Base-by-base conservation (phyloP, 2,797 vertebrate genomes). In the Siniperca undulata region DNA sequence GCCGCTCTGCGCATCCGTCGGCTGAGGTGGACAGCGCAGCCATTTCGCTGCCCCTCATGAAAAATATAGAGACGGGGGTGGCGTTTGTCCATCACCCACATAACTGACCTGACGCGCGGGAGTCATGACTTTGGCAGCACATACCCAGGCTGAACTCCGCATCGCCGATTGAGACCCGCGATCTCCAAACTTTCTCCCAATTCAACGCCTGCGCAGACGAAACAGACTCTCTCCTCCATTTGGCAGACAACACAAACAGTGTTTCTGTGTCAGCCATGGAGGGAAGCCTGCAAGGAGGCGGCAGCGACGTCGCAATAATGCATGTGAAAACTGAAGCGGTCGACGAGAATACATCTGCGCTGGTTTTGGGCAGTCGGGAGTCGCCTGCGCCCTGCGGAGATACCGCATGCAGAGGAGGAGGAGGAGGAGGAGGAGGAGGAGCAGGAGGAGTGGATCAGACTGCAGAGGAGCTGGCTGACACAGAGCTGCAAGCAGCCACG, bases 1-100 rank as follows among this genome's bases (percentile, higher is more conserved):
- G 94, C 86, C 91, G 94, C 93, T 58, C 93, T 96, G 95, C 95
- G 95, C 96, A 96, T 94, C 92, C 92, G 89, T 81, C 82, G 69
- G 81, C 86, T 46, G 61, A 77, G 59, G 84, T 44, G 88, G 84
- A 86, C 88, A 90, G 84, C 91, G 95, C 95, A 95, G 95, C 95
- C 96, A 95, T 96, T 95, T 93, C 88, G 83, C 82, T 72, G 67
- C 74, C 68, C 69, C 77, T 44, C 66, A 16, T 59, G 58, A 83
- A 76, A 72, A 78, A 58, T 44, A 62, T 7, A 9, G 75, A 38
- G 16, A 1, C 16, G 40, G 13, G 34, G 59, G 17, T 7, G 34
- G 48, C 52, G 48, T 52, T 19, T n/a, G 20, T 72, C 55, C 69
- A 42, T 60, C 83, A 53, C 62, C 65, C 81, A 17, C 62, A 4